These are phyloP conservation scores for Nysson spinosus DNA, from an alignment of 2,888 invertebrate genomes.

Conservation along the genomic window DNA sequence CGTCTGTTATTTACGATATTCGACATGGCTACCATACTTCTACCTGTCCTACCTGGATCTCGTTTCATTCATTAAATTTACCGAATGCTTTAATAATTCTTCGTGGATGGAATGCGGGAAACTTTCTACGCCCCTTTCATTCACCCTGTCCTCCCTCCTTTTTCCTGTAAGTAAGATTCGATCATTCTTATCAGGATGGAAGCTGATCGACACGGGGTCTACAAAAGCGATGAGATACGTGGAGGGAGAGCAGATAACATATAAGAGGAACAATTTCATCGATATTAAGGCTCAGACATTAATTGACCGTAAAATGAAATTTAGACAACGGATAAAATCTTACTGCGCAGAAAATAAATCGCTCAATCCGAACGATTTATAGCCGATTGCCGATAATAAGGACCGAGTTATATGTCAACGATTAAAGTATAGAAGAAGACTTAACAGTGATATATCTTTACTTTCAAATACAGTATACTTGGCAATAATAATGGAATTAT, in stretches of 20 bases:
- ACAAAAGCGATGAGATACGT: constrained; percentile 7
- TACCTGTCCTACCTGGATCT: neutral
- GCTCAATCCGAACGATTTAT: constrained; percentile 21
- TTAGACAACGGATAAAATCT: constrained; percentile 30
- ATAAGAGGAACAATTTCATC: neutral
- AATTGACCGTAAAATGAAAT: constrained; percentile 46
- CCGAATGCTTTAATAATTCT: neutral
- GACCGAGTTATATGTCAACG: neutral
- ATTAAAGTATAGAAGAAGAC: too few species aligned
- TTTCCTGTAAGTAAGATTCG: too few species aligned
- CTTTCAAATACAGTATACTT: too few species aligned
- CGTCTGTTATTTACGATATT: constrained; percentile 51
- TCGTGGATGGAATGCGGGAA: neutral
- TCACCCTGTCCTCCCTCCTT: neutral
- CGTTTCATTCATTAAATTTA: neutral
- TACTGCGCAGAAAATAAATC: constrained; percentile 12
- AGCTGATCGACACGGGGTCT: neutral
- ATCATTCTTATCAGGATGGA: neutral
- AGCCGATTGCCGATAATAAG: neutral
- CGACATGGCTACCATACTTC: neutral
- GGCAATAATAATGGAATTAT: too few species aligned
- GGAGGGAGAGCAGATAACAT: neutral
- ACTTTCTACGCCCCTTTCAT: neutral
- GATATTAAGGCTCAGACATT: constrained; percentile 32
- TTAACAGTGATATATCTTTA: too few species aligned